These are phyloP conservation scores for Urocyon cinereoargenteus DNA, from an alignment of 2,797 vertebrate genomes.

Conservation along the genomic window DNA sequence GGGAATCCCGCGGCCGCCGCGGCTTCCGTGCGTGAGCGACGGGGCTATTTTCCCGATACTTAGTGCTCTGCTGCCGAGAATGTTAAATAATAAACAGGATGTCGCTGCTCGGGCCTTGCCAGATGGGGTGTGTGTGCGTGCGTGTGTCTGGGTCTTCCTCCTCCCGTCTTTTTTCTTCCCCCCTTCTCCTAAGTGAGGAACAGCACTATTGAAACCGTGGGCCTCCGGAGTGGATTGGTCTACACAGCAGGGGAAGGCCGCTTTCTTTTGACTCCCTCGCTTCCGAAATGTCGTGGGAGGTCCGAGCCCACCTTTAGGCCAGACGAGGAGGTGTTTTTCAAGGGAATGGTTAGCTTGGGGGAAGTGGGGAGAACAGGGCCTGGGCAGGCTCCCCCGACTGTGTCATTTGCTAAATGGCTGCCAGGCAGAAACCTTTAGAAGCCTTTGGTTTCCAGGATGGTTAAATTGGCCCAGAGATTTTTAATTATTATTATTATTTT, in stretches of 20 bases:
- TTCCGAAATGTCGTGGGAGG: background rate
- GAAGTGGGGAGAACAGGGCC: slow-evolving; percentile 14
- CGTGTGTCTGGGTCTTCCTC: background rate
- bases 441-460: background rate
- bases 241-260: background rate
- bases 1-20: background rate
- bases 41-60: background rate
- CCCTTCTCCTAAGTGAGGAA: background rate
- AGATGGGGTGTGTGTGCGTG: background rate
- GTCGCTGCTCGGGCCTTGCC: slow-evolving; percentile 62
- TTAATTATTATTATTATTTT: background rate
- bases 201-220: background rate
- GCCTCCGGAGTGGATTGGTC: background rate
- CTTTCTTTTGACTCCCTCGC: background rate
- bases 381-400: background rate
- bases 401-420: slow-evolving; percentile 65
- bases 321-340: background rate
- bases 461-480: background rate
- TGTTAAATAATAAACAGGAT: slow-evolving; percentile 78
- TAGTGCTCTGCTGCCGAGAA: background rate
- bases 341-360: background rate
- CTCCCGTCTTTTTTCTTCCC: too few species aligned
- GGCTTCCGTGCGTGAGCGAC: background rate
- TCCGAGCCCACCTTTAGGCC: slow-evolving; percentile 25
- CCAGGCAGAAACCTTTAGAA: background rate